Base-by-base conservation (phyloP, 2,113 vertebrate genomes). In the Hippocampus comes region DNA sequence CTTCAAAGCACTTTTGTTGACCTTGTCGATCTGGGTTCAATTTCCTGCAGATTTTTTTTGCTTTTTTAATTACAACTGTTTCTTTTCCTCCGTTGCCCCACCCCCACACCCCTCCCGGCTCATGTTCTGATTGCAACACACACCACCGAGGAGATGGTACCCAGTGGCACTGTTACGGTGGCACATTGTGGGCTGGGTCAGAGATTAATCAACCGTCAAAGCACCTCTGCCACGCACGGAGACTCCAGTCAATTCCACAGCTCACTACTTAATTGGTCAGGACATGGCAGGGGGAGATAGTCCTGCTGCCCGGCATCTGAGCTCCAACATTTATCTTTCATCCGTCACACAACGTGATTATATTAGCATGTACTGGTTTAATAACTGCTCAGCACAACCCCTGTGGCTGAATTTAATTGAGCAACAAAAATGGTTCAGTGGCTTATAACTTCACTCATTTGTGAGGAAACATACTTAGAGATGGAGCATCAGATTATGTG, bases 11-110 rank as follows among this genome's bases (percentile, higher is more conserved):
- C 76, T 68, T 78, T 78, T 83, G 83, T 89, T 90, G 89, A 91
- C 88, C 85, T 88, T 90, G 87, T 89, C 86, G 86, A 89, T 90
- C 87, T 86, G 68, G 82, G 82, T 89, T 90, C 86, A 84, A 90
- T 90, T 87, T 90, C 82, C 73, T 75, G 78, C 81, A 85, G 79
- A 90, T 38, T 87, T 82, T 85, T 25, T 60, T 60, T 64, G 7
- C 63, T 64, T 82, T 90, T 88, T 87, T 90, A 89, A 90, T 90
- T 87, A 87, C 75, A 78, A 69, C 71, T 73, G 70, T 86, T 82
- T 80, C 77, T 80, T 53, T 82, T 77, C 70, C 74, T 66, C 41
- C 61, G 17, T 14, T 11, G 46, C 10, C 43, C 43, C 10, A 46
- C 43, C 43, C 60, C 30, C 10, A 46, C 10, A 1, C 60, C 25